These are phyloP conservation scores for Athalia cordata DNA, from an alignment of 2,888 invertebrate species.

Conservation along the genomic window DNA sequence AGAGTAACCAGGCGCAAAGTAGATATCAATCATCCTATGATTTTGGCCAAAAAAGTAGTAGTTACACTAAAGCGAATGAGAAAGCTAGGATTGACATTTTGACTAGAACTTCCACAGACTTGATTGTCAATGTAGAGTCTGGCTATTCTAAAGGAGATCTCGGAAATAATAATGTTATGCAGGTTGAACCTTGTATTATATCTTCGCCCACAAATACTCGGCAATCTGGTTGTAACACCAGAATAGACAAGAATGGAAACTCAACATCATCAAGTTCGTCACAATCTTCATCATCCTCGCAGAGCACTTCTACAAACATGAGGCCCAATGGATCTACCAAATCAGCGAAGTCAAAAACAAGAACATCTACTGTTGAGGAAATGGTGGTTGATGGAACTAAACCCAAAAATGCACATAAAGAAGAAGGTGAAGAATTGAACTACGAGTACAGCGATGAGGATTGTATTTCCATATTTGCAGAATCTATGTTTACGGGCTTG, in stretches of 20 bases:
- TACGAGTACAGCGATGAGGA: constrained; percentile 42
- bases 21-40: not conserved
- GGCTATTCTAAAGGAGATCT: not conserved
- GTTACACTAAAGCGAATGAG: not conserved
- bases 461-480: constrained; percentile 56
- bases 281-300: not conserved
- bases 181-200: not conserved
- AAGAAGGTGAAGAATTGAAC: constrained; percentile 4
- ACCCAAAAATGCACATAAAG: not conserved
- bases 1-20: not conserved
- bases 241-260: not conserved
- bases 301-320: not conserved
- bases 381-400: too few relatives aligned
- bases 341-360: not conserved
- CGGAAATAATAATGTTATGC: not conserved
- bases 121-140: not conserved
- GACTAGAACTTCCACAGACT: not conserved
- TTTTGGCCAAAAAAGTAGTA: not conserved
- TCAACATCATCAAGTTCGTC: constrained; percentile 2
- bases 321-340: not conserved
- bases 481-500: constrained; percentile 48
- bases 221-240: not conserved
- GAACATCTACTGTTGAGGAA: not conserved
- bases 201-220: not conserved
- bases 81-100: not conserved